Base-by-base conservation (phyloP, 2,888 invertebrate genomes). In the Calameuta pallipes region DNA sequence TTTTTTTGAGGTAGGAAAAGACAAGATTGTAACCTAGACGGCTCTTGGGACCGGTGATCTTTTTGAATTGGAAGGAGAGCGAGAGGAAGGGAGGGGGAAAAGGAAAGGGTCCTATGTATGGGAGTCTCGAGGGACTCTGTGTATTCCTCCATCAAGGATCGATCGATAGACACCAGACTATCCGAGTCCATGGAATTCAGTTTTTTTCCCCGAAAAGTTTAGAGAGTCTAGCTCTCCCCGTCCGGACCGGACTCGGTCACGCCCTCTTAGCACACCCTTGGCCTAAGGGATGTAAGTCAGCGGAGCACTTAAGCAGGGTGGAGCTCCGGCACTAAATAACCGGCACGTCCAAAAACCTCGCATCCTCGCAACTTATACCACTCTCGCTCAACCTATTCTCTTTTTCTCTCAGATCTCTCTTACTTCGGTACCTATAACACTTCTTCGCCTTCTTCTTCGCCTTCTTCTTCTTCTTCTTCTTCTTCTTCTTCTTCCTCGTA, bases 281-380 rank as follows among this genome's bases (percentile, higher is more conserved):
- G 82, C 84, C 85, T 85, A 79, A 84, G 85, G 87, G 86, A 87
- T 88, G 87, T 87, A 87, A 88, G 88, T 87, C 87, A 88, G 84
- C 87, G 82, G 84, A 86, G 87, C 87, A 87, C 88, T 87, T 85
- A 86, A 84, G 84, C 87, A 83, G 80, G 84, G 83, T 80, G 86
- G 83, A 83, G 84, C 84, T 81, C 81, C 82, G 81, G 83, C 81
- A 82, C 84, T 88, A 86, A 88, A 88, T 87, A 88, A 88, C 85
- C 82, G 80, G 75, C 76, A 82, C 80, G 82, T 85, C 85, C 83
- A 81, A 87, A 83, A 85, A 84, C 80, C 82, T 76, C 76, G 81
- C 81, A 80, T 80, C 77, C 80, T 80, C 71, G 33, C 71, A 71
- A 71, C 71, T 71, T 71, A 71, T 71, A 71, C 71, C 71, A 33